Base-by-base conservation (phyloP, 2,888 invertebrate genomes). In the Papilio protenor region DNA sequence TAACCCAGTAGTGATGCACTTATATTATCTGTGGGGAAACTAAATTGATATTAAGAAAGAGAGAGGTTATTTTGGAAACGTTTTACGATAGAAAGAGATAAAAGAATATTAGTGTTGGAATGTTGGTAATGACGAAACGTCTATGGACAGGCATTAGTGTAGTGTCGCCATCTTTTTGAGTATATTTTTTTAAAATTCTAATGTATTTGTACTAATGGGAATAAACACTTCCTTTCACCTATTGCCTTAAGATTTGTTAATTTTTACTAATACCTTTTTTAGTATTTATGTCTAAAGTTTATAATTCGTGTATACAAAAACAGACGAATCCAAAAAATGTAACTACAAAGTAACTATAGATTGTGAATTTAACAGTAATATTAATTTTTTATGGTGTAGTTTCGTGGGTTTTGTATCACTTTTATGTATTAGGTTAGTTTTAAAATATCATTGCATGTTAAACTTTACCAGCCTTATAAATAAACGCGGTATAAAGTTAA, bases 1-100 rank as follows among this genome's bases (percentile, higher is more conserved):
- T 80, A 80, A 77, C 79, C 76, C 78, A 70, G 77, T 80, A 81
- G 80, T 79, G 33, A 40, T 55, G 47, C 66, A 77, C 61, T 69
- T 59, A 75, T 47, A 75, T 78, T 77, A 74, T 78, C 77, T 76
- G 73, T 77, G 73, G 40, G n/a, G 55, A 57, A 66, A 75, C 55
- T 66, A 71, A 79, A 77, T 76, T 72, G 74, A 59, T 76, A 76
- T 64, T 75, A 71, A 81, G 81, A 78, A 81, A 82, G 80, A 84
- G 79, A 86, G 82, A 84, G 82, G 85, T 85, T 87, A 87, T 87
- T 87, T 87, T 87, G 81, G 86, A 85, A 82, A 81, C 72, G 83
- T 85, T 86, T 86, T 86, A 81, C 78, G 59, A 80, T 77, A 77
- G 76, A 75, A 57, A 45, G 75, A 75, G 59, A 77, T 40, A 55